phyloP scores from a whole-genome alignment of 1,140 invertebrate species.

The Drosophila lacteicornis region DNA sequence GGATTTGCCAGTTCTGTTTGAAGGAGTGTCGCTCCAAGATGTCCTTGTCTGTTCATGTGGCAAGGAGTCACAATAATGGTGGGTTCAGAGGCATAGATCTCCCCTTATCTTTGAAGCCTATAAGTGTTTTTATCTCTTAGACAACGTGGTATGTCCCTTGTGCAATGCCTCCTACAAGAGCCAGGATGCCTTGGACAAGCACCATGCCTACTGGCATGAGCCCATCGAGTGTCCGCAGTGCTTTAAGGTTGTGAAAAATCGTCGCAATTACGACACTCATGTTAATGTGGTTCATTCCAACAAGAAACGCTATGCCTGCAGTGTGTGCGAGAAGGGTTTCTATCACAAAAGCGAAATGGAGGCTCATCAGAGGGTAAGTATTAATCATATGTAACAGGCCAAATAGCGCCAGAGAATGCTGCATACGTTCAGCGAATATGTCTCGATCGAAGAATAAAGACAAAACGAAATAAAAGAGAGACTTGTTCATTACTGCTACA shows the following conservation, averaged over 20 bases:
- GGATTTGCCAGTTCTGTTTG: slow-evolving; percentile 74
- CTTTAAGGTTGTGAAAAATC: slow-evolving; percentile 72
- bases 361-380: slow-evolving; percentile 59
- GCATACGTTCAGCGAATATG: too few relatives aligned
- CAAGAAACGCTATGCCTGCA: slow-evolving; percentile 72
- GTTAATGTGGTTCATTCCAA: slow-evolving; percentile 71
- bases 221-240: slow-evolving; percentile 64
- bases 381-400: neutral
- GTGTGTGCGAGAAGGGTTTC: slow-evolving; percentile 75
- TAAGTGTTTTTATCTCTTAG: slow-evolving; percentile 18
- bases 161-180: slow-evolving; percentile 68
- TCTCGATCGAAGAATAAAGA: too few relatives aligned
- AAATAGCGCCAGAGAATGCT: too few relatives aligned
- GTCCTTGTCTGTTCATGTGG: slow-evolving; percentile 80
- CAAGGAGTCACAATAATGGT: slow-evolving; percentile 81
- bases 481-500: too few relatives aligned
- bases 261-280: slow-evolving; percentile 68
- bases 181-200: slow-evolving; percentile 58
- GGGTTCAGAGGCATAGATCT: neutral
- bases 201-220: slow-evolving; percentile 69
- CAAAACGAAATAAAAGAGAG: too few relatives aligned
- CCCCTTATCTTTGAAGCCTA: neutral
- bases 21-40: slow-evolving; percentile 75
- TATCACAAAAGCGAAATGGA: slow-evolving; percentile 78
- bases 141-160: slow-evolving; percentile 62